phyloP scores from a whole-genome alignment of 2,113 vertebrate species.

The Bombycilla garrulus region DNA sequence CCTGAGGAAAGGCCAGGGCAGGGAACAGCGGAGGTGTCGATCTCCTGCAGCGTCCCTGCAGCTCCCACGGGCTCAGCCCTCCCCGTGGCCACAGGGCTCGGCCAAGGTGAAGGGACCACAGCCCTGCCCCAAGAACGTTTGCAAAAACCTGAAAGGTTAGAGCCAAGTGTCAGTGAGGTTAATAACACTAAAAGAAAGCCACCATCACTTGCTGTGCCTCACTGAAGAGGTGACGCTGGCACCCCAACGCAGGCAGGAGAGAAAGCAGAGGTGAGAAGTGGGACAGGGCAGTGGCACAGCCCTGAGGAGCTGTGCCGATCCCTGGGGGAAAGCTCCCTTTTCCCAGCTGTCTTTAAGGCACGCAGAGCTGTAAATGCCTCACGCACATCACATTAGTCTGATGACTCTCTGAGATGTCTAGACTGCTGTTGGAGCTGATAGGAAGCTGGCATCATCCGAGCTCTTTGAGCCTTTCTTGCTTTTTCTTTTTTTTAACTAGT shows the following conservation, averaged over 20 bases:
- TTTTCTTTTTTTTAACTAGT: neutral
- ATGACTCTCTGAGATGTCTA: slow-evolving; percentile 1
- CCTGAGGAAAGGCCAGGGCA: neutral
- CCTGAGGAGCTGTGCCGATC: neutral
- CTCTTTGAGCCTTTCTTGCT: neutral
- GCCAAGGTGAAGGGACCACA: accelerated
- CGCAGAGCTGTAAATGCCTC: neutral
- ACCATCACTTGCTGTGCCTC: accelerated
- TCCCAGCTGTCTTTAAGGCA: neutral
- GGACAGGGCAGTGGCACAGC: neutral
- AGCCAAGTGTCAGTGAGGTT: neutral
- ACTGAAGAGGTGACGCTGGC: neutral
- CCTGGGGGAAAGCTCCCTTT: neutral
- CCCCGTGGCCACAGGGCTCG: accelerated
- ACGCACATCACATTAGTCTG: neutral
- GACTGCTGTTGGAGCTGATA: slow-evolving; percentile 20
- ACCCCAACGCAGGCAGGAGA: neutral
- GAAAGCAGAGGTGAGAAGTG: neutral
- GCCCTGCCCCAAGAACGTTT: neutral
- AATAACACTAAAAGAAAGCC: neutral
- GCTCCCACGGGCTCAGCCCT: neutral
- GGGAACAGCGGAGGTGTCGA: neutral
- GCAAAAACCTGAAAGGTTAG: accelerated
- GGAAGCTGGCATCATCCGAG: neutral
- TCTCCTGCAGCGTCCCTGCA: neutral